Conservation (phyloP, 2,113 vertebrate genomes). For the Forbesichthys agassizii region DNA sequence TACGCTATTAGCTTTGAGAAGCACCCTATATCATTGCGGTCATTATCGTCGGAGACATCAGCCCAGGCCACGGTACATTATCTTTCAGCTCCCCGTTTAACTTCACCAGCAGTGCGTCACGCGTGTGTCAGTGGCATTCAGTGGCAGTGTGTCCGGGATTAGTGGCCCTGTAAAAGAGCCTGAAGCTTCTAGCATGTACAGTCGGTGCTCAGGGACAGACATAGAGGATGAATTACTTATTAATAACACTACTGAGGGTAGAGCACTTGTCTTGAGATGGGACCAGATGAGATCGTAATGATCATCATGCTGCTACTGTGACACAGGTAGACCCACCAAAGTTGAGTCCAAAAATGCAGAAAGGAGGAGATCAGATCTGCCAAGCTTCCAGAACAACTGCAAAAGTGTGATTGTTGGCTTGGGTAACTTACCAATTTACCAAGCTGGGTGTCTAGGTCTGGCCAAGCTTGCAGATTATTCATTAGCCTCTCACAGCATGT, state of each 20-base stretch:
- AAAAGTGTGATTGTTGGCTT: too few species aligned
- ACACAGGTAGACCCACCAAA: slow-evolving; percentile 30
- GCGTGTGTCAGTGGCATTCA: slow-evolving; percentile 34
- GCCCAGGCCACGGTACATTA: slow-evolving; percentile 55
- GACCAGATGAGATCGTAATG: slow-evolving; percentile 7
- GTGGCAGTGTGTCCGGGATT: slow-evolving; percentile 62
- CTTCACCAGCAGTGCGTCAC: slow-evolving; percentile 58
- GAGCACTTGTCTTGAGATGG: slow-evolving; percentile 30
- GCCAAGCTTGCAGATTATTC: too few species aligned
- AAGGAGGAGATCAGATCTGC: too few species aligned
- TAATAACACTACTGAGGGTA: slow-evolving; percentile 64
- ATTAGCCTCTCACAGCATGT: too few species aligned
- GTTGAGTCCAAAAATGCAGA: not conserved
- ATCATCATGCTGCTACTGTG: slow-evolving; percentile 40
- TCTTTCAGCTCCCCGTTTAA: slow-evolving; percentile 66
- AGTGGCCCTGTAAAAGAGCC: not conserved
- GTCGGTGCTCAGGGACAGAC: slow-evolving; percentile 46
- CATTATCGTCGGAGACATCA: slow-evolving; percentile 70
- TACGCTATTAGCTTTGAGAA: slow-evolving; percentile 66
- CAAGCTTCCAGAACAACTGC: too few species aligned
- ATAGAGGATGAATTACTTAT: slow-evolving; percentile 57
- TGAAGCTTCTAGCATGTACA: slow-evolving; percentile 24
- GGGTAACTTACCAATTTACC: too few species aligned
- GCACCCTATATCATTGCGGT: slow-evolving; percentile 66
- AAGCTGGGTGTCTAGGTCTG: too few species aligned